phyloP scores from a whole-genome alignment of 1,140 invertebrate species.

The Drosophila ercepeae region DNA sequence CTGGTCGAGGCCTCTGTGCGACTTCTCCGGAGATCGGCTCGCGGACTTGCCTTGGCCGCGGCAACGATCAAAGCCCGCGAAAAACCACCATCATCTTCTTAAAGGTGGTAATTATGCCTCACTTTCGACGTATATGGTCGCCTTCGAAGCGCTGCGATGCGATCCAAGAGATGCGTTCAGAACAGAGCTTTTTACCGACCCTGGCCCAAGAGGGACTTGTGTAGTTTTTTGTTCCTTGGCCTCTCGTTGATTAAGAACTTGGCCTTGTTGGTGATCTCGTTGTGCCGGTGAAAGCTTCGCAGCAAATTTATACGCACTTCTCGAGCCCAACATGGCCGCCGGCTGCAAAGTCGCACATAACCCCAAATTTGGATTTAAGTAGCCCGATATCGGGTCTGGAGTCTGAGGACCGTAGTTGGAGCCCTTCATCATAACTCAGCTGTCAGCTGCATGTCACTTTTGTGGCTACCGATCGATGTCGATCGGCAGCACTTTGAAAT shows the following conservation, averaged over 20 bases:
- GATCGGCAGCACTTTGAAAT: constrained; percentile 62
- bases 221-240: not conserved
- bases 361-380: constrained; percentile 72
- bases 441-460: constrained; percentile 83
- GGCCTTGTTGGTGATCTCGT: constrained; percentile 51
- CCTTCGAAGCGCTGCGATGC: constrained; percentile 15
- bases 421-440: constrained; percentile 77
- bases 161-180: constrained; percentile 24
- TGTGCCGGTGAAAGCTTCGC: constrained; percentile 71
- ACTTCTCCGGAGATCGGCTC: constrained; percentile 31
- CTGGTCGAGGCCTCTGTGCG: not conserved
- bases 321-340: constrained; percentile 64
- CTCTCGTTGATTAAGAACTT: constrained; percentile 37
- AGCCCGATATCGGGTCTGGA: constrained; percentile 32
- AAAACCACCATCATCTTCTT: constrained; percentile 83
- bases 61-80: constrained; percentile 80
- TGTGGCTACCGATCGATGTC: constrained; percentile 73
- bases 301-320: constrained; percentile 77
- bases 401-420: not conserved
- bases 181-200: constrained; percentile 19
- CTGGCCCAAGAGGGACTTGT: not conserved
- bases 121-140: constrained; percentile 49
- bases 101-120: constrained; percentile 83
- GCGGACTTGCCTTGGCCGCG: constrained; percentile 46
- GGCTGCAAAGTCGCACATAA: constrained; percentile 55